These are phyloP conservation scores for Chymomyza fuscimana DNA, from an alignment of 2,888 invertebrate species.

Conservation along the genomic window DNA sequence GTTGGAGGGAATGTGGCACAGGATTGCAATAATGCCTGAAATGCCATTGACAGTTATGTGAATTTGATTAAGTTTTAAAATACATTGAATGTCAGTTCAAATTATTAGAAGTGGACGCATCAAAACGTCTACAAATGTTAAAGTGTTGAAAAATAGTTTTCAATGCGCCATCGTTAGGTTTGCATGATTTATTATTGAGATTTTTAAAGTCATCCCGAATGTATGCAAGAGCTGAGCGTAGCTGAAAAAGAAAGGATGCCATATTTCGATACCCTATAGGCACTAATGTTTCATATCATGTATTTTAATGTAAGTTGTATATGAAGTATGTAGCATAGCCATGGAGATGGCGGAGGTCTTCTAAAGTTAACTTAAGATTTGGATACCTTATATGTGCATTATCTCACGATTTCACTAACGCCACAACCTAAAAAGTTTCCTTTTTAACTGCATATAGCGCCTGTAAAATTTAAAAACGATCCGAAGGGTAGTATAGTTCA, in stretches of 20 bases:
- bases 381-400: too few species aligned
- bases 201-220: background rate
- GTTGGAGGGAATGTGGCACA: conserved; percentile 14
- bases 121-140: background rate
- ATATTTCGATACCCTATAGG: background rate
- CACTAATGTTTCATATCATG: too few species aligned
- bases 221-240: background rate
- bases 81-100: conserved; percentile 13
- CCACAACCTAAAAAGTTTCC: too few species aligned
- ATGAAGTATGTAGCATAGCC: too few species aligned
- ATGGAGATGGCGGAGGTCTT: too few species aligned
- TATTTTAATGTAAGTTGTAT: too few species aligned
- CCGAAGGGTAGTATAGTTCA: too few species aligned
- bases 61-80: conserved; percentile 49
- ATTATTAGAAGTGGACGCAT: background rate
- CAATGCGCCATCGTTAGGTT: too few species aligned
- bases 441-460: too few species aligned
- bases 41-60: conserved; percentile 55
- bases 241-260: background rate
- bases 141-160: background rate
- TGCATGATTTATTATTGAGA: background rate
- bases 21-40: background rate
- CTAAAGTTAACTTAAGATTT: too few species aligned
- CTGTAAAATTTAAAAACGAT: too few species aligned
- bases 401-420: too few species aligned